Base-by-base conservation (phyloP, 1,140 invertebrate genomes). In the Sitophilus oryzae region DNA sequence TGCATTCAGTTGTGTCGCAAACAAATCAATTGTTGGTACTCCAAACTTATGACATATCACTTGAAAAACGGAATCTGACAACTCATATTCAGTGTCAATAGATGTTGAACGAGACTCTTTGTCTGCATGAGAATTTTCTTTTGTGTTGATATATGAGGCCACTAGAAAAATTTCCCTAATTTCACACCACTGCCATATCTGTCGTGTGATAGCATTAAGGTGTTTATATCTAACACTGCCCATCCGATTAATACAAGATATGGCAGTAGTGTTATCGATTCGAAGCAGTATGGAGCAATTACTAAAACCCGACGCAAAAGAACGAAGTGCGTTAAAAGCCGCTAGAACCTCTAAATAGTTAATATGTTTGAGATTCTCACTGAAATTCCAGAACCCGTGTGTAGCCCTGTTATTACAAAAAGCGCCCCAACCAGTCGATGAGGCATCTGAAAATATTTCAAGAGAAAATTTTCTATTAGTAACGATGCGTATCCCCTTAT, bases 101-200 rank as follows among this genome's bases (percentile, higher is more conserved):
- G 18, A 21, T 3, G 11, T 5, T 44, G 1, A 38, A 40, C 66
- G 35, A 15, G 67, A 67, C 44, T 59, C 43, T 49, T 50, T 59
- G 36, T 64, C 68, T 14, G 66, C 60, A 37, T 49, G 41, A 16
- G n/a, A 41, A 35, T 68, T 66, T 15, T 63, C 57, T 47, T 22
- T 43, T 47, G 35, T 63, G 48, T 14, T 62, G 40, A 51, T 65
- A 34, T 56, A 67, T 43, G 36, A 60, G 38, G 49, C 54, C 36
- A 60, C 58, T 25, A 68, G 21, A 37, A 48, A 59, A 16, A 67
- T 20, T 9, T 60, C 49, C 15, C 59, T 45, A 48, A 14, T 20
- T 59, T 68, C 63, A 54, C 65, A 68, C 61, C 65, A 68, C 11
- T 60, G 34, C 63, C 62, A 65, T 34, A 70, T 52, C 14, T 23